These are phyloP conservation scores for zebrafish (Danio rerio) DNA, from an alignment of 2,113 vertebrate genomes.

Conservation along the genomic window DNA sequence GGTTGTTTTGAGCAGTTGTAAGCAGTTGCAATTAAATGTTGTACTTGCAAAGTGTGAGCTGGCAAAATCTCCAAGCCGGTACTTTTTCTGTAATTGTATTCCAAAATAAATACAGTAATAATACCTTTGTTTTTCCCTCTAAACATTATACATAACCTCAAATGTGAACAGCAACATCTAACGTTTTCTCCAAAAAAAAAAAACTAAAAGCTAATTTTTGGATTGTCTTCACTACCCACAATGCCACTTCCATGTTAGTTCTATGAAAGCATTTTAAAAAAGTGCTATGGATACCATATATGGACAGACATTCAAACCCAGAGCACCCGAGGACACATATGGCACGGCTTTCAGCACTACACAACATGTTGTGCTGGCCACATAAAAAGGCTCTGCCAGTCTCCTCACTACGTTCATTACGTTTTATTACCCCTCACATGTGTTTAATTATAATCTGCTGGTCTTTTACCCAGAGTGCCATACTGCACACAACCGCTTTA, in stretches of 20 bases:
- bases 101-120: neutral
- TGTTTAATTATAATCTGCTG: constrained; percentile 75
- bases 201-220: neutral
- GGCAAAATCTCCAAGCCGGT: neutral
- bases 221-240: constrained; percentile 14
- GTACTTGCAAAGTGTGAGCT: neutral
- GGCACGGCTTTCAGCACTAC: constrained; percentile 67
- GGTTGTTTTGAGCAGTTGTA: neutral
- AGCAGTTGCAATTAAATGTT: neutral
- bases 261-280: neutral
- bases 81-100: neutral
- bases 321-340: constrained; percentile 68
- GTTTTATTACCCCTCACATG: constrained; percentile 75
- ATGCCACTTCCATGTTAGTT: constrained; percentile 7
- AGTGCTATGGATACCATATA: constrained; percentile 16
- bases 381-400: constrained; percentile 79
- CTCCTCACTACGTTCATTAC: constrained; percentile 78
- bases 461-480: constrained; percentile 58
- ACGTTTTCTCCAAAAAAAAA: neutral
- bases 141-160: neutral
- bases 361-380: constrained; percentile 69
- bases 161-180: neutral
- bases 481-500: constrained; percentile 72
- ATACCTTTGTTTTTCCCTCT: neutral
- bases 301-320: constrained; percentile 39